Evolutionary conservation across 2,888 invertebrate species (phyloP).

Genomic region (Petrolisthes manimaculis): DNA sequence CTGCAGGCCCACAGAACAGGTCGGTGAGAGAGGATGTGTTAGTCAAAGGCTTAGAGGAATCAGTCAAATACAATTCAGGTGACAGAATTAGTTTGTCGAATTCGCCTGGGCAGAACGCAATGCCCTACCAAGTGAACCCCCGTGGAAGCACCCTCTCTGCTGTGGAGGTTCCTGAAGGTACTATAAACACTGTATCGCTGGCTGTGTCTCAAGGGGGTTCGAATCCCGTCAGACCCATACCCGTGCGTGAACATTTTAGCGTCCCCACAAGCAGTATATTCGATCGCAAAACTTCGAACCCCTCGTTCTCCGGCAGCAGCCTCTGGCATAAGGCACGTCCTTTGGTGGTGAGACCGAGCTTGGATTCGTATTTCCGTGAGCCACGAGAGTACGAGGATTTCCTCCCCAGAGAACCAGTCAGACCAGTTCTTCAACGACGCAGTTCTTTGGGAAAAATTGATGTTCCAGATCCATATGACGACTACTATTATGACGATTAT

Average conservation of each 20-base stretch:
- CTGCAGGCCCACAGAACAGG: not conserved
- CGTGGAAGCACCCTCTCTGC: slow-evolving; percentile 42
- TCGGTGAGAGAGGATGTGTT: slow-evolving; percentile 40
- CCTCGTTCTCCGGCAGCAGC: slow-evolving; percentile 12
- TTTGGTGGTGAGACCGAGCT: slow-evolving; percentile 36
- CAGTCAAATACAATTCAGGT: slow-evolving; percentile 42
- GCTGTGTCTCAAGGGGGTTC: slow-evolving; percentile 37
- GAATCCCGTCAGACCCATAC: not conserved
- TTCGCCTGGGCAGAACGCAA: slow-evolving; percentile 17
- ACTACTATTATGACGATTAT: slow-evolving; percentile 34
- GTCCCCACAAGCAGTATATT: slow-evolving; percentile 20
- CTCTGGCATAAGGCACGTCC: slow-evolving; percentile 45
- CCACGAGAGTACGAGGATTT: slow-evolving; percentile 52
- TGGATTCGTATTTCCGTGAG: slow-evolving; percentile 30
- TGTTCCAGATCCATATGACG: slow-evolving; percentile 15
- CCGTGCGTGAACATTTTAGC: slow-evolving; percentile 22
- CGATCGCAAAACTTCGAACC: slow-evolving; percentile 16
- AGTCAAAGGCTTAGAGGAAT: slow-evolving; percentile 49
- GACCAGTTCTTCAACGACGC: slow-evolving; percentile 36
- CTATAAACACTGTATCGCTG: slow-evolving; percentile 47
- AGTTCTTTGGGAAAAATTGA: slow-evolving; percentile 43
- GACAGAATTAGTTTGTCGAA: slow-evolving; percentile 16
- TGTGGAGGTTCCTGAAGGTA: slow-evolving; percentile 52
- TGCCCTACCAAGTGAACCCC: slow-evolving; percentile 47
- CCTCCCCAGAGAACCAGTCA: slow-evolving; percentile 32